A percentile compares a stretch with the other conserved stretches of the same genome.
Conservation (phyloP, 2,113 vertebrate species). For the Actinemys pallida region DNA sequence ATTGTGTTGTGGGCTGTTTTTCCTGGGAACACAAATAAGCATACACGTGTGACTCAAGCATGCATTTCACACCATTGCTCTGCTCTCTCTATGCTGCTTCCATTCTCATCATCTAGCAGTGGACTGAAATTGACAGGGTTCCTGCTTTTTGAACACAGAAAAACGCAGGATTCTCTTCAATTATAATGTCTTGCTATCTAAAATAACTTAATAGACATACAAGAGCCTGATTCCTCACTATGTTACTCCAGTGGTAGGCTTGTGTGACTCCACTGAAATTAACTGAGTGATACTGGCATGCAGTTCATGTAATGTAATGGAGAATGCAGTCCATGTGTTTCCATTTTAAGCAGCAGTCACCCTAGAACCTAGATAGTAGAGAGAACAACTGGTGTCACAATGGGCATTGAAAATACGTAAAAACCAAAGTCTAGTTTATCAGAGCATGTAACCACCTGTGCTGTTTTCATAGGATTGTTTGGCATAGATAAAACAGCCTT, state of each 20-base stretch:
- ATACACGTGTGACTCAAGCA: rapidly evolving
- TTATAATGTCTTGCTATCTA: neutral
- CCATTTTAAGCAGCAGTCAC: neutral
- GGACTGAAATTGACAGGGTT: neutral
- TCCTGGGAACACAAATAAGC: neutral
- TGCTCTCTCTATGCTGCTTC: neutral
- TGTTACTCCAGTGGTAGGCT: neutral
- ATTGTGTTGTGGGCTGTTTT: neutral
- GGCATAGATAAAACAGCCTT: neutral
- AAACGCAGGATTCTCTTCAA: neutral
- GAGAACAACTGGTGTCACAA: neutral
- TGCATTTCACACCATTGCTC: rapidly evolving
- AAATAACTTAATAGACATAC: neutral
- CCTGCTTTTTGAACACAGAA: neutral
- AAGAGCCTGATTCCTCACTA: neutral
- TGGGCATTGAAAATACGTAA: neutral
- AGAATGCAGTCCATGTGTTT: neutral
- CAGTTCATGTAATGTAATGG: neutral
- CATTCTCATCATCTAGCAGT: neutral
- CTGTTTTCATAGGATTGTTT: neutral
- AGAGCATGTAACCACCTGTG: neutral
- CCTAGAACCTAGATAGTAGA: rapidly evolving
- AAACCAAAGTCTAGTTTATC: neutral
- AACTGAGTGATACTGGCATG: neutral
- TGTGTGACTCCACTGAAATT: neutral